A percentile compares a stretch with the other conserved stretches of the same genome.
Evolutionary conservation across 2,888 invertebrate genomes (phyloP).

Genomic region (Pyrochroa serraticornis): DNA sequence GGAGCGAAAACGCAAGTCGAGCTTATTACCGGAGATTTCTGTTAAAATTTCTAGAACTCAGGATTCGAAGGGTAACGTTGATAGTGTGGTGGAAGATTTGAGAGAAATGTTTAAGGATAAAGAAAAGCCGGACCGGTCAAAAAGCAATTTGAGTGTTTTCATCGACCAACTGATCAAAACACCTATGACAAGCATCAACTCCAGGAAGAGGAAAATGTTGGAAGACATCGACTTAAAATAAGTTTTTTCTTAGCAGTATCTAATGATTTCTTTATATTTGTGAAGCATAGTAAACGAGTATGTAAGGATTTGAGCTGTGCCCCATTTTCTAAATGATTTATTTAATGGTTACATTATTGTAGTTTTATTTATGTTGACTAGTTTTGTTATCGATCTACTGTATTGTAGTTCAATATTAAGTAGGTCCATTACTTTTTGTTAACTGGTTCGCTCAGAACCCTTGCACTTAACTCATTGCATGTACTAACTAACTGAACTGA

Average conservation of each 20-base stretch:
- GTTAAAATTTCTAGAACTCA: constrained; percentile 34
- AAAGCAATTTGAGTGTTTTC: constrained; percentile 40
- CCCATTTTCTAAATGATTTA: no score
- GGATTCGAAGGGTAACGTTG: constrained; percentile 18
- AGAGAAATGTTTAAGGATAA: constrained; percentile 17
- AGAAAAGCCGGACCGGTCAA: constrained; percentile 14
- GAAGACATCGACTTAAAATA: constrained; percentile 50
- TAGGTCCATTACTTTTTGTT: no score
- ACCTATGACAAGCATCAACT: constrained; percentile 41
- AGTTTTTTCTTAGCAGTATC: not conserved
- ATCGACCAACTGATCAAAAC: constrained; percentile 35
- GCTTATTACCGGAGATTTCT: constrained; percentile 43
- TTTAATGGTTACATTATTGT: no score
- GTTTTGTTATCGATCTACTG: no score
- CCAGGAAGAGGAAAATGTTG: constrained; percentile 52
- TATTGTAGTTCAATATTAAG: no score
- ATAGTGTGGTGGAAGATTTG: constrained; percentile 4
- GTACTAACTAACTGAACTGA: no score
- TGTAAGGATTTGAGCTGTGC: no score
- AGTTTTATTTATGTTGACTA: no score
- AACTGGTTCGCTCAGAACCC: no score
- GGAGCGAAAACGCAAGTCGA: constrained; percentile 53
- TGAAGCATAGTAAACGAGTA: no score
- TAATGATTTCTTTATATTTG: not conserved
- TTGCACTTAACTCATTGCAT: no score